A percentile compares a stretch with the other conserved stretches of the same genome.
phyloP scores from a whole-genome alignment of 2,888 invertebrate species.

The Volucella bombylans region DNA sequence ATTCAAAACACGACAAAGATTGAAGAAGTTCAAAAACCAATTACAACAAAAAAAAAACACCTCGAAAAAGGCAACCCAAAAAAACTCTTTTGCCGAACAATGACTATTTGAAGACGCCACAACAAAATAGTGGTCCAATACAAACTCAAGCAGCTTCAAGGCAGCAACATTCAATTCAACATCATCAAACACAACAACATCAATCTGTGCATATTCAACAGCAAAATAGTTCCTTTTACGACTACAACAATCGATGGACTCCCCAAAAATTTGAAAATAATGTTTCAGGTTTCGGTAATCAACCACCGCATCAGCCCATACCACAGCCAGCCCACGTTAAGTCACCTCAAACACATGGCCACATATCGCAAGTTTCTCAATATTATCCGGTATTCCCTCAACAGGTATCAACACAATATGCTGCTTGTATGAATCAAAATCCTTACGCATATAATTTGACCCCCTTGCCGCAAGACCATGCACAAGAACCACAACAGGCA shows the following conservation, averaged over 20 bases:
- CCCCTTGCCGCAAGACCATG: conserved; percentile 68
- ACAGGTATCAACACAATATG: conserved; percentile 81
- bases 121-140: conserved; percentile 74
- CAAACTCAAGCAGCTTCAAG: conserved; percentile 51
- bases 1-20: conserved; percentile 82
- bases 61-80: conserved; percentile 81
- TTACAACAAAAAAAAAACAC: conserved; percentile 79
- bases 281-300: conserved; percentile 77
- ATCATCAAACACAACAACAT: conserved; percentile 77
- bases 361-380: conserved; percentile 84
- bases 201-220: conserved; percentile 81
- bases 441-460: conserved; percentile 65
- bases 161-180: conserved; percentile 78
- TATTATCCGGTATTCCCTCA: conserved; percentile 82
- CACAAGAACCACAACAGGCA: conserved; percentile 78
- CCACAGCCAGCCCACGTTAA: conserved; percentile 89
- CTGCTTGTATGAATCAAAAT: conserved; percentile 81
- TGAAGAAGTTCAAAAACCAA: conserved; percentile 78
- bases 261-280: conserved; percentile 83
- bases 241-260: conserved; percentile 92
- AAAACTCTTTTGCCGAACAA: conserved; percentile 79
- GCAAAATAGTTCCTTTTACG: conserved; percentile 86
- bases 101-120: conserved; percentile 79
- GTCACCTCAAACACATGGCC: conserved; percentile 88
- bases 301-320: conserved; percentile 85